Percentiles rank a stretch among this genome's conserved stretches.
These are phyloP conservation scores for Rhinolophus ferrumequinum DNA, from an alignment of 2,113 vertebrate genomes.

Conservation along the genomic window DNA sequence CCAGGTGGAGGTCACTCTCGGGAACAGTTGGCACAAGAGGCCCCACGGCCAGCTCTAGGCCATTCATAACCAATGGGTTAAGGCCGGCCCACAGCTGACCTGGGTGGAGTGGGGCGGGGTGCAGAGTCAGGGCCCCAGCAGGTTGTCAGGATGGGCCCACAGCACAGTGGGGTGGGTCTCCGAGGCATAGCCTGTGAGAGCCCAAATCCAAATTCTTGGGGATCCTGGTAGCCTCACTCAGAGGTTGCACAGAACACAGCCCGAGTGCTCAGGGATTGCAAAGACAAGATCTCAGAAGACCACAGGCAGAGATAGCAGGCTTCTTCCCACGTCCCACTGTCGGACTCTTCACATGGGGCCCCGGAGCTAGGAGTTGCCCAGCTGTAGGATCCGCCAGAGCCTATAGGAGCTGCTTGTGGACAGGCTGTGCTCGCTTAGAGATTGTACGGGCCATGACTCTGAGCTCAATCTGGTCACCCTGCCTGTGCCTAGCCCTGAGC, in stretches of 20 bases:
- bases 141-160: neutral
- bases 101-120: neutral
- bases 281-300: neutral
- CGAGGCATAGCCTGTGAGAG: neutral
- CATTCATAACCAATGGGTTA: neutral
- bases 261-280: neutral
- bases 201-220: neutral
- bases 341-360: fast-evolving
- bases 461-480: neutral
- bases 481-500: neutral
- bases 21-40: neutral
- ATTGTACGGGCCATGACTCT: neutral
- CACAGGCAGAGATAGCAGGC: fast-evolving
- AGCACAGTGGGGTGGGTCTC: fast-evolving
- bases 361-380: fast-evolving
- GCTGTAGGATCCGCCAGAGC: neutral
- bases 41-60: fast-evolving
- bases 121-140: neutral
- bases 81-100: neutral
- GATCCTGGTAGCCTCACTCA: neutral
- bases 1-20: neutral
- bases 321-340: neutral
- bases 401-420: neutral
- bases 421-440: neutral
- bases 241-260: neutral